Percentiles rank a stretch among this genome's conserved stretches.
Conservation (phyloP, 2,797 vertebrate genomes). For the Oreonectes daqikongensis region DNA sequence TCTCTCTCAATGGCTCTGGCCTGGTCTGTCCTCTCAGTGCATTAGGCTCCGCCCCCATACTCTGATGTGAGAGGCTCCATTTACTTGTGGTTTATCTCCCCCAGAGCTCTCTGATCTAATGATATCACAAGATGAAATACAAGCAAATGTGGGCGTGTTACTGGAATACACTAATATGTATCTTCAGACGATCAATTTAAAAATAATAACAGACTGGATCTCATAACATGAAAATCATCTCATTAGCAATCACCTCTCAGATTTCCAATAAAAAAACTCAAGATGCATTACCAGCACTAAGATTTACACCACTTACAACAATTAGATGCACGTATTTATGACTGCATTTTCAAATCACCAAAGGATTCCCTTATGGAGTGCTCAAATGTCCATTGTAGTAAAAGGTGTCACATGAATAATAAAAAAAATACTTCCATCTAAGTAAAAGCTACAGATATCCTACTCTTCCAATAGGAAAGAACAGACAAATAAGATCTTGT, state of each 20-base stretch:
- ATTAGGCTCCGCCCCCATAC: not conserved
- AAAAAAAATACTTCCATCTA: too few species aligned
- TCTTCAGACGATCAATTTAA: not conserved
- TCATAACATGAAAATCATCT: not conserved
- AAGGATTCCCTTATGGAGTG: too few species aligned
- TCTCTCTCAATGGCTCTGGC: too few species aligned
- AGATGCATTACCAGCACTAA: not conserved
- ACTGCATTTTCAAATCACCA: too few species aligned
- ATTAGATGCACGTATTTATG: too few species aligned
- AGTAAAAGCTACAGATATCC: not conserved
- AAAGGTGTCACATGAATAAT: too few species aligned
- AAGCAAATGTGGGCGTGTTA: not conserved
- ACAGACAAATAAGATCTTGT: not conserved
- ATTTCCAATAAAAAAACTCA: not conserved
- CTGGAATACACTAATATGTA: not conserved
- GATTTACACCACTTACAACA: not conserved
- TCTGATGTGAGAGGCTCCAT: not conserved
- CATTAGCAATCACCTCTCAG: not conserved
- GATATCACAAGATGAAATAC: not conserved
- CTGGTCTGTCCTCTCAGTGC: not conserved
- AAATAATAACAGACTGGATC: not conserved
- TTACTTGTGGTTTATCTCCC: not conserved
- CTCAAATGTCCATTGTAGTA: too few species aligned
- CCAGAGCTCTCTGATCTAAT: not conserved
- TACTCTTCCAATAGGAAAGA: not conserved